These are phyloP conservation scores for Leguminivora glycinivorella DNA, from an alignment of 1,140 invertebrate genomes.

Conservation along the genomic window DNA sequence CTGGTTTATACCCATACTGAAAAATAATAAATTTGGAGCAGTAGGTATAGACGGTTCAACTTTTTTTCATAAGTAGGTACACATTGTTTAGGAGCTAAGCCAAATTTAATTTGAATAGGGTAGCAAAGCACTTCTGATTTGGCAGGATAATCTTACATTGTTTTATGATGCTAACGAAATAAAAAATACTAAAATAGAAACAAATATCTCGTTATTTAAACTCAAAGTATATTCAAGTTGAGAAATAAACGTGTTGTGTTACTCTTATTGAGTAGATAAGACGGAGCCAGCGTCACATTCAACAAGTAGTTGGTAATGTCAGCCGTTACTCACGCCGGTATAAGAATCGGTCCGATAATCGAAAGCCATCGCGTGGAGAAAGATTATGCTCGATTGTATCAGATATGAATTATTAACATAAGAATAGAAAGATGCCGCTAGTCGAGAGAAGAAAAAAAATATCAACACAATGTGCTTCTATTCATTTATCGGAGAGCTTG, in stretches of 20 bases:
- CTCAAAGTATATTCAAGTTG: neutral
- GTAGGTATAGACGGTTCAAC: neutral
- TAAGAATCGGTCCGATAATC: constrained; percentile 14
- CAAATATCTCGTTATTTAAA: neutral
- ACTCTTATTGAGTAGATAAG: neutral
- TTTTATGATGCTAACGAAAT: too few relatives aligned
- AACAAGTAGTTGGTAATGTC: constrained; percentile 20
- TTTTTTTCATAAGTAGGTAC: neutral
- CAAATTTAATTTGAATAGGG: neutral
- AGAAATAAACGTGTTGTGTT: neutral
- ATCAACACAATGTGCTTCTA: constrained; percentile 60
- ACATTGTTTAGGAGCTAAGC: neutral
- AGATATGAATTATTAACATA: constrained; percentile 37
- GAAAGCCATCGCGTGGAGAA: constrained; percentile 15
- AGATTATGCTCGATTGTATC: constrained; percentile 22
- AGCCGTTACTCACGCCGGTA: constrained; percentile 13
- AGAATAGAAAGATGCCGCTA: constrained; percentile 35
- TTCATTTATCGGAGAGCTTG: constrained; percentile 67
- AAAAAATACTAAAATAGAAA: too few relatives aligned
- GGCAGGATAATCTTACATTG: too few relatives aligned
- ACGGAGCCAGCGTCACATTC: constrained; percentile 3
- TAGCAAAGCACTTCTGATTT: neutral
- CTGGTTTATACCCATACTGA: neutral
- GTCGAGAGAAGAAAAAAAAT: constrained; percentile 46
- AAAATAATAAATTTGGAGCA: too few relatives aligned